Conservation (phyloP, 35 echinoderm and acorn worm species). For the Ophioderma brevispina region DNA sequence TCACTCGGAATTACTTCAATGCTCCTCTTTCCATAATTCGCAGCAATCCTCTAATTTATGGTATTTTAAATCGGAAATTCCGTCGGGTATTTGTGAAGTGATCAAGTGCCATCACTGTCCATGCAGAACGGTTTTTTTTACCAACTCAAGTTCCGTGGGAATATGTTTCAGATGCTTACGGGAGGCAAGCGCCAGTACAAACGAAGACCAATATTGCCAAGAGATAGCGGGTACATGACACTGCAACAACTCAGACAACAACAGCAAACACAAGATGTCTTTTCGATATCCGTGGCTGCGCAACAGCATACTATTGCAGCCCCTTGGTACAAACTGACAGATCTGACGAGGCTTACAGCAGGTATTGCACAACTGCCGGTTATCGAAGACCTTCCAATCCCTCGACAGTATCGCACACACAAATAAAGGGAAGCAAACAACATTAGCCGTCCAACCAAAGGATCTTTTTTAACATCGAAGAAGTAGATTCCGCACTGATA, state of each 20-base stretch:
- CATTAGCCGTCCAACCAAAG: too few species aligned
- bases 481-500: too few species aligned
- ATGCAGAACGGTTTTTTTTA: constrained; percentile 36
- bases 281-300: not conserved
- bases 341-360: not conserved
- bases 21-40: constrained; percentile 78
- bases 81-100: constrained; percentile 75
- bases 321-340: not conserved
- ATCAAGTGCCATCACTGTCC: constrained; percentile 28
- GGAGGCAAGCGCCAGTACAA: constrained; percentile 40
- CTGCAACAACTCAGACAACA: constrained; percentile 10
- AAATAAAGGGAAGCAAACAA: too few species aligned
- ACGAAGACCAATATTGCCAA: constrained; percentile 10
- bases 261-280: not conserved
- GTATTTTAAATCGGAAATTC: constrained; percentile 90
- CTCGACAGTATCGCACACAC: too few species aligned
- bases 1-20: constrained; percentile 81
- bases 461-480: too few species aligned
- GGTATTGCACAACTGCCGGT: constrained; percentile 26
- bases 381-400: constrained; percentile 41
- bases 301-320: not conserved
- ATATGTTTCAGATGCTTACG: constrained; percentile 4
- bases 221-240: constrained; percentile 52
- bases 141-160: not conserved
- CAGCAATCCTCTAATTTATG: constrained; percentile 90